Evolutionary conservation across 2,888 invertebrate species (phyloP).

Genomic region (Nemurella pictetii): DNA sequence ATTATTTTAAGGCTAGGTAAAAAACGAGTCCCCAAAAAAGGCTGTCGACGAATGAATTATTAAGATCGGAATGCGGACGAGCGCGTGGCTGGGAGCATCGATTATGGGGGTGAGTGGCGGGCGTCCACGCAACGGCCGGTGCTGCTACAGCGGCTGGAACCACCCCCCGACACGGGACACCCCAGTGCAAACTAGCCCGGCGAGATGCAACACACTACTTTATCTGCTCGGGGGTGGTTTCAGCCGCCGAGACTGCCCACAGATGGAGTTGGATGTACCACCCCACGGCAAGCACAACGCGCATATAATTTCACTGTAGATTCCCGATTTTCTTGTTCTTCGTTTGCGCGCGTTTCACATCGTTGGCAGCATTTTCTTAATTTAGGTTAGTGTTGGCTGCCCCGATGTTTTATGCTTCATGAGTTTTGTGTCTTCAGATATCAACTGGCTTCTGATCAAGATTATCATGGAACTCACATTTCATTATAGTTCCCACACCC

Average conservation of each 20-base stretch:
- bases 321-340: too few relatives aligned
- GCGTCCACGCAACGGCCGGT: neutral
- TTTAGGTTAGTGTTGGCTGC: too few relatives aligned
- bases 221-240: neutral
- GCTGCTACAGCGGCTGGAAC: slow-evolving; percentile 44
- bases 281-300: neutral
- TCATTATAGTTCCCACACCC: too few relatives aligned
- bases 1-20: neutral
- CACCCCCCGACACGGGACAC: slow-evolving; percentile 27
- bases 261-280: neutral
- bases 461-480: too few relatives aligned
- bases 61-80: neutral
- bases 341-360: too few relatives aligned
- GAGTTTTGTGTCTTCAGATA: too few relatives aligned
- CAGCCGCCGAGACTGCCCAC: neutral
- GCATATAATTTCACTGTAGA: too few relatives aligned
- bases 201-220: neutral
- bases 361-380: too few relatives aligned
- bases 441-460: too few relatives aligned
- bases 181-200: neutral
- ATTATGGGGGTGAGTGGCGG: neutral
- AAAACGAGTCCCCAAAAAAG: neutral
- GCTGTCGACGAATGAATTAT: neutral
- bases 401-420: too few relatives aligned
- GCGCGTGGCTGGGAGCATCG: neutral